Conservation (phyloP, 2,113 vertebrate genomes). For the Psettodes erumei region DNA sequence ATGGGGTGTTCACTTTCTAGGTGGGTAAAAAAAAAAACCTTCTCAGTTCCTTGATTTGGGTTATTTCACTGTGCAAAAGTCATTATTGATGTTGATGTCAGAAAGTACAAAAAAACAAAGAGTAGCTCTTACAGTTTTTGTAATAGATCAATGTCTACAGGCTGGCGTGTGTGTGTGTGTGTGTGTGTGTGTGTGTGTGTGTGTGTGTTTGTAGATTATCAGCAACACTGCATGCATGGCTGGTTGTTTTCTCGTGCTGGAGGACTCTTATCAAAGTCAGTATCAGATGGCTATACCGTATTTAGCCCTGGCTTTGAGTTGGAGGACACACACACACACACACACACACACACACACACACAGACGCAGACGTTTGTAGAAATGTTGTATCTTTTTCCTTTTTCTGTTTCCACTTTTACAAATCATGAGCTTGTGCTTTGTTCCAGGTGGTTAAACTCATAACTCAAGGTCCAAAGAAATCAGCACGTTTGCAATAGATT, state of each 20-base stretch:
- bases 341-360: neutral
- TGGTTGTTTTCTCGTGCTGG: slow-evolving; percentile 30
- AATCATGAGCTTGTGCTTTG: neutral
- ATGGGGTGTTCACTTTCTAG: neutral
- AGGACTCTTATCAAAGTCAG: slow-evolving; percentile 48
- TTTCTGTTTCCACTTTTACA: neutral
- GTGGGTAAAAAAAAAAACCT: slow-evolving; percentile 8
- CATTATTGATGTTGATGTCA: neutral
- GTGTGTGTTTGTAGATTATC: slow-evolving; percentile 1
- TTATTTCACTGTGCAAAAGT: neutral
- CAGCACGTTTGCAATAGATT: neutral
- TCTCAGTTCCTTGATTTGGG: neutral
- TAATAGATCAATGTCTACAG: slow-evolving; percentile 10
- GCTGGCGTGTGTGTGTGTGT: neutral
- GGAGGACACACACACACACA: slow-evolving; percentile 21
- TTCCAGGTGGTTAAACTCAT: neutral
- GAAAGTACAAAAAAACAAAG: neutral
- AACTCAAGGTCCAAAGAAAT: no score
- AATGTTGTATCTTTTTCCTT: neutral
- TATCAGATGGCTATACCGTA: slow-evolving; percentile 49
- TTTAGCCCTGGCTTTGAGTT: slow-evolving; percentile 42
- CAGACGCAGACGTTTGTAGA: neutral
- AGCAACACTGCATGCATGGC: slow-evolving; percentile 5
- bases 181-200: neutral
- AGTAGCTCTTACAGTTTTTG: neutral